Evolutionary conservation across 64 coral and sea anemone genomes (phyloP), one percentile per base, ranked within the genome.

Genomic region (Porites lutea): DNA sequence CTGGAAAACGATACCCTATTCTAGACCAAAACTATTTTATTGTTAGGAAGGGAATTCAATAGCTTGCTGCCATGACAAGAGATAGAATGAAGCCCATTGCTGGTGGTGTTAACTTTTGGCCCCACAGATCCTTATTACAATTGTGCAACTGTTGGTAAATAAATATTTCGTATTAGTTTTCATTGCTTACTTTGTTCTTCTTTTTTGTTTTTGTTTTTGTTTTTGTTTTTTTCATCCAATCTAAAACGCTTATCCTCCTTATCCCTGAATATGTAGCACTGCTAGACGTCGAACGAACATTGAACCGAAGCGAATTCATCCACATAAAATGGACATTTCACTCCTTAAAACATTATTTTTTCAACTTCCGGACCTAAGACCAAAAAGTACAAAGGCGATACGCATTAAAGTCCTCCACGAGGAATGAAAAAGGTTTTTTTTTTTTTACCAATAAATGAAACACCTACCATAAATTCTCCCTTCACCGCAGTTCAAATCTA

Each of bases 321-420:
- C 64, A 67, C 13, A 13, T 67, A 15, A 67, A 67, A 67, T 67
- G 64, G 64, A 67, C 64, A 67, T 67, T 67, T 67, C 64, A 67
- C 64, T 67, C 8, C 14, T 63, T 5, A 67, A 67, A 67, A 67
- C 64, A 67, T 16, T 6, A 13, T 67, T 67, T 67, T 67, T 37
- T 37, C 14, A 67, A 67, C 64, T 67, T 67, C 14, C n/a, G n/a
- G 64, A 67, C 19, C 15, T 0, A 67, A 16, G 14, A 67, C 7
- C n/a, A 16, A 19, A 13, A 6, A 16, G 5, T 19, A 67, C n/a
- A 5, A 3, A 19, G 14, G 13, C 64, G 19, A 5, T 5, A 16
- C 19, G 19, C 64, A 13, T 16, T 15, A 67, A 67, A 15, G 19
- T 67, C 64, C 8, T 67, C 64, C 64, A 67, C 14, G 64, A 67